phyloP scores from a whole-genome alignment of 2,797 vertebrate genomes.

The Characodon lateralis region DNA sequence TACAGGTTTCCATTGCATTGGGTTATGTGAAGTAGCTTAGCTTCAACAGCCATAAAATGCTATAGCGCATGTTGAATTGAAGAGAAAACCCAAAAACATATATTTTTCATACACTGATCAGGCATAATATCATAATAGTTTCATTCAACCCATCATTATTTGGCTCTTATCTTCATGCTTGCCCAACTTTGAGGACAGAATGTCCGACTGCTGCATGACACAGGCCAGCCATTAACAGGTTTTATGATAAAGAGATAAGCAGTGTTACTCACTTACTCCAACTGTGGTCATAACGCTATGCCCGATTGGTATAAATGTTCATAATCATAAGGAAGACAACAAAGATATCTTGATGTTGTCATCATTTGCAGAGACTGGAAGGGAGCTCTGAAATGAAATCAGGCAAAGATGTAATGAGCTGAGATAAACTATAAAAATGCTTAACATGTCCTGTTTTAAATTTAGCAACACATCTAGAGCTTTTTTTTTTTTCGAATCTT shows the following conservation, averaged over 20 bases:
- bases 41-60: no score
- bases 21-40: no score
- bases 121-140: no score
- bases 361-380: constrained; percentile 6
- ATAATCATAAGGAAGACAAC: background rate
- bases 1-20: no score
- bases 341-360: constrained; percentile 6
- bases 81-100: no score
- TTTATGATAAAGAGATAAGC: background rate
- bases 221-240: background rate
- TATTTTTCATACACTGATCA: no score
- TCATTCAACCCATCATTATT: background rate
- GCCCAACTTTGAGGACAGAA: background rate
- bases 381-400: constrained; percentile 11
- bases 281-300: background rate
- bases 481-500: constrained; percentile 17
- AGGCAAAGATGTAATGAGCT: constrained; percentile 18
- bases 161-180: background rate
- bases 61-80: no score
- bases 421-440: constrained; percentile 25
- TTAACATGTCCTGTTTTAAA: constrained; percentile 27
- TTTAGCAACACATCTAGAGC: constrained; percentile 23
- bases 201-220: background rate
- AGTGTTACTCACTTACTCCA: background rate
- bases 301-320: background rate